These are phyloP conservation scores for Caenorhabditis sinica DNA, from an alignment of 2,888 invertebrate genomes.

Conservation along the genomic window DNA sequence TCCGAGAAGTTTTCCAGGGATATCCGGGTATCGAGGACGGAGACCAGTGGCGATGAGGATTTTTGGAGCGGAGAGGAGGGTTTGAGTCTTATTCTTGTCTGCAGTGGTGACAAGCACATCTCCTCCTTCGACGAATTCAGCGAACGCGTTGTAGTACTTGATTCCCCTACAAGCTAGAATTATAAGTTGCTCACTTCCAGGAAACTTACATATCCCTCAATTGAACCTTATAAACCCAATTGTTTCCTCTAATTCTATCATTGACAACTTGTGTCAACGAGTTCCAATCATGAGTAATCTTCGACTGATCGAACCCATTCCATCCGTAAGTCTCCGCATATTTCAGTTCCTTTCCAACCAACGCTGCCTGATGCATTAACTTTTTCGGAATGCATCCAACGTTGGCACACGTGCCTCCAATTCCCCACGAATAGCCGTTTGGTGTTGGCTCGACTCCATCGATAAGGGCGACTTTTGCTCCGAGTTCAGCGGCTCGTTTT, in stretches of 20 bases:
- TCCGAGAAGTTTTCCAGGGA: slow-evolving; percentile 85
- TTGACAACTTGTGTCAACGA: slow-evolving; percentile 58
- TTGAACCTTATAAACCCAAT: slow-evolving; percentile 86
- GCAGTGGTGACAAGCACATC: slow-evolving; percentile 84
- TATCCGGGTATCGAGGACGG: slow-evolving; percentile 85
- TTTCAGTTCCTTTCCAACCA: slow-evolving; percentile 87
- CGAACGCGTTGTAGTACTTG: slow-evolving; percentile 85
- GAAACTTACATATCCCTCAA: slow-evolving; percentile 83
- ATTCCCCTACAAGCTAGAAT: slow-evolving; percentile 83
- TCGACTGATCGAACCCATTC: slow-evolving; percentile 53
- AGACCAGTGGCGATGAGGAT: slow-evolving; percentile 86
- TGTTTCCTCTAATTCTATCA: slow-evolving; percentile 85
- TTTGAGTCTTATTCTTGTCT: slow-evolving; percentile 63
- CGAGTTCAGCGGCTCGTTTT: slow-evolving; percentile 86
- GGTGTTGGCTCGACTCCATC: slow-evolving; percentile 87
- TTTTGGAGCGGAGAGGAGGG: slow-evolving; percentile 83
- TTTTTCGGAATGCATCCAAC: slow-evolving; percentile 99
- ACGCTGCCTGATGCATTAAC: slow-evolving; percentile 93
- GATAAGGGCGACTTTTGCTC: slow-evolving; percentile 86
- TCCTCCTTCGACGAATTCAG: slow-evolving; percentile 84
- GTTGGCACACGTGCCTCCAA: slow-evolving; percentile 94
- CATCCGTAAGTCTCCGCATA: slow-evolving; percentile 65
- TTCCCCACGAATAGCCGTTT: slow-evolving; percentile 92
- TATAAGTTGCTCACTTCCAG: neutral
- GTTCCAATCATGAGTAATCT: slow-evolving; percentile 84